These are phyloP conservation scores for Cynodonichthys magdalenae DNA, from an alignment of 2,797 vertebrate species.

Conservation along the genomic window DNA sequence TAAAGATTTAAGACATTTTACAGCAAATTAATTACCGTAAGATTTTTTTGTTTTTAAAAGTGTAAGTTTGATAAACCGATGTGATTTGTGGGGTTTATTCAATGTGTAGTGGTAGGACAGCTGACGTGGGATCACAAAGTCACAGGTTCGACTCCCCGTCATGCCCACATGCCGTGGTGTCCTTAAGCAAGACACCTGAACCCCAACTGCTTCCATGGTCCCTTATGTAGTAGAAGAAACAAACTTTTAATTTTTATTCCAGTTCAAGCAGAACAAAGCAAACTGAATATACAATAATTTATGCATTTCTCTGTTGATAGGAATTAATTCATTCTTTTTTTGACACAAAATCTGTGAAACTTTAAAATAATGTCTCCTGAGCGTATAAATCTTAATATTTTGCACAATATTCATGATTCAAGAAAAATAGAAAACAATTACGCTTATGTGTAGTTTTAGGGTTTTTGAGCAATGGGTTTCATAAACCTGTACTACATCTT, in stretches of 20 bases:
- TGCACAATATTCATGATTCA: neutral
- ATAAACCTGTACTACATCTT: neutral
- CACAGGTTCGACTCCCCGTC: no score
- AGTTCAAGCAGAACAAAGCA: neutral
- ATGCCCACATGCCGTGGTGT: no score
- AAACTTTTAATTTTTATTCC: neutral
- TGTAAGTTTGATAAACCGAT: no score
- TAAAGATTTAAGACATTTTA: no score
- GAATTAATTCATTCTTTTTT: neutral
- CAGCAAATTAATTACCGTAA: no score
- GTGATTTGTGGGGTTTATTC: no score
- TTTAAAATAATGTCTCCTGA: neutral
- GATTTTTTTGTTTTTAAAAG: no score
- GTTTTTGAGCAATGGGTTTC: neutral
- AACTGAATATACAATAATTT: neutral
- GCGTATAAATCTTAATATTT: neutral
- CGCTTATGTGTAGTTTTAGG: neutral
- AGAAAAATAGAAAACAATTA: neutral
- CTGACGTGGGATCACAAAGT: no score
- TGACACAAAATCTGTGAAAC: neutral
- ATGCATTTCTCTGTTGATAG: neutral
- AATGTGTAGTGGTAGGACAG: no score
- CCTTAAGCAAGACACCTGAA: no score
- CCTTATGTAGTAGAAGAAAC: no score
- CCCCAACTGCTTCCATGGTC: no score